Base-by-base conservation (phyloP, 2,888 invertebrate genomes). In the Apotomis betuletana region DNA sequence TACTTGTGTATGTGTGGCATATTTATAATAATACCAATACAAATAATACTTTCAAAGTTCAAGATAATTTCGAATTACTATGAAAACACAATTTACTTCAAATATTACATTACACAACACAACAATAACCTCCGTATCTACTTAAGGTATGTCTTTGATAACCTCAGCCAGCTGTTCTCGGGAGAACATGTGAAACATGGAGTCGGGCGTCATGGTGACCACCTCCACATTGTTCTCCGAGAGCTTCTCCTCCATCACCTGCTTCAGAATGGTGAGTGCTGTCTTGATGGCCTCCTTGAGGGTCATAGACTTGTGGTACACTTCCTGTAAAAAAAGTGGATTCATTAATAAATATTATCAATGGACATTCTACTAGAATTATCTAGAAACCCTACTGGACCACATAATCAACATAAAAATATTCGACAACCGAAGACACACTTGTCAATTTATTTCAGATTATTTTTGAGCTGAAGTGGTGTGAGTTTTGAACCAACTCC, bases 231-330 rank as follows among this genome's bases (percentile, higher is more conserved):
- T 99, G 70, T 97, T 98, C 74, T 98, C 97, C 74, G 97, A 99
- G 3, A 99, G 92, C 89, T 99, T 99, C 88, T 99, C 99, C 87
- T 99, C 99, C 99, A 99, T 99, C 0, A 99, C 99, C 92, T 99
- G 99, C 88, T 99, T 99, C 36, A 99, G 93, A 81, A 99, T 99
- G 10, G 97, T 97, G 69, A 99, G 93, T 0, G 98, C 97, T 12
- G 97, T 94, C 83, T 97, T 98, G 75, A 97, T 96, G 0, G 99
- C 99, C 92, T 99, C 99, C 76, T 96, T 96, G 65, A 99, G 89
- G 0, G 97, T 98, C 97, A 99, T 98, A 36, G 98, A 97, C 94
- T 97, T 94, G 80, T 95, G 95, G 79, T 94, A 96, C 12, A 95
- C 94, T 82, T 96, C 96, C 90, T 96, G 93, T 4, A 67, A 78